Base-by-base conservation (phyloP, 2,113 vertebrate species). In the Mastomys natalensis region DNA sequence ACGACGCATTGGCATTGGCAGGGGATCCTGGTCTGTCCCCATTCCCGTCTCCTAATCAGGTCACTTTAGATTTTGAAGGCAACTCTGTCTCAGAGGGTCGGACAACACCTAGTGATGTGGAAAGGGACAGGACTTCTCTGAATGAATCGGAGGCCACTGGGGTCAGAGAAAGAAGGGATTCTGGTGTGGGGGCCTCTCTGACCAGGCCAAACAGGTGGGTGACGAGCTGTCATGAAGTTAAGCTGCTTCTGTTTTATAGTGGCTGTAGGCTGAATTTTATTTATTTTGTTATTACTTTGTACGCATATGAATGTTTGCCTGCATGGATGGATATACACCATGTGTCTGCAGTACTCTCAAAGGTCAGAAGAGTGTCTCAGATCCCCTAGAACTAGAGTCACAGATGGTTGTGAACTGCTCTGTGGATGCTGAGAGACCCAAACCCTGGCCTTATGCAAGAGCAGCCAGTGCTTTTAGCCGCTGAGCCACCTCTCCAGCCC, bases 121-220 rank as follows among this genome's bases (percentile, higher is more conserved):
- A 99, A 48, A 99, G 99, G 98, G 99, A 99, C 89, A 98, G 98
- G 55, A 96, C 99, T 0, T 99, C 99, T 11, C 98, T 99, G 21
- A 99, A 98, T 88, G 99, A 99, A 80, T 99, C 98, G 0, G 99
- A 99, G 94, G 98, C 98, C 60, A 95, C 99, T 2, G 99, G 98
- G 87, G 98, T 99, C 96, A 98, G 99, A 97, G 99, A 99, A 68
- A 99, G 99, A 98, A 99, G 99, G 96, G 99, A 99, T 95, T 99
- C 99, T 1, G 99, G 99, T 19, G 99, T 99, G 0, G 99, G 99
- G 66, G 99, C 99, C 73, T 99, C 99, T 0, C 99, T 99, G 84
- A 99, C 99, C 51, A 99, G 99, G 97, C 99, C 99, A 62, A 99
- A 98, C 98, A 99, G 99, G 99, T 99, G 97, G 97, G 99, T 97